Conservation (phyloP, 2,797 vertebrate genomes). For the Thalassophryne amazonica region DNA sequence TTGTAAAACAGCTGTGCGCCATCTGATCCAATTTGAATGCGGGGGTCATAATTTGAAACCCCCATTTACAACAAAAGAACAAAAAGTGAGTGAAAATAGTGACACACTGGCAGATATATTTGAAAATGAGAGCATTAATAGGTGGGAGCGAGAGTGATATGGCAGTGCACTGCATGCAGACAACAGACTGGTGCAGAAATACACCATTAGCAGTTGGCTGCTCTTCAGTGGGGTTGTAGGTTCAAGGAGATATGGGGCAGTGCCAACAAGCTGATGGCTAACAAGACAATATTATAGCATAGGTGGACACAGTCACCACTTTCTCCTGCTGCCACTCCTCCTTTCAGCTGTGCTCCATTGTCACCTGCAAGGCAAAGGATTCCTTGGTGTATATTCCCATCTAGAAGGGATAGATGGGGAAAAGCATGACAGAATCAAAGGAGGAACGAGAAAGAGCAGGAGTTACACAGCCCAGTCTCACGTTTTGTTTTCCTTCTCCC, state of each 20-base stretch:
- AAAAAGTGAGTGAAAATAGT: neutral
- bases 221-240: slow-evolving; percentile 66
- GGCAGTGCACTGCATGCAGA: slow-evolving; percentile 19
- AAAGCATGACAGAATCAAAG: slow-evolving; percentile 12
- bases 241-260: slow-evolving; percentile 67
- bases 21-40: neutral
- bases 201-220: slow-evolving; percentile 68
- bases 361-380: slow-evolving; percentile 43
- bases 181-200: slow-evolving; percentile 44
- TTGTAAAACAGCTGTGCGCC: neutral
- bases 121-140: slow-evolving; percentile 30
- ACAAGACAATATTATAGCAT: slow-evolving; percentile 76
- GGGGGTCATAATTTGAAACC: neutral
- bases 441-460: slow-evolving; percentile 7
- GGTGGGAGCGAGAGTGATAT: slow-evolving; percentile 19
- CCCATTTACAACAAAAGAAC: neutral
- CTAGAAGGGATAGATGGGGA: slow-evolving; percentile 21
- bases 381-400: slow-evolving; percentile 47
- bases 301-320: slow-evolving; percentile 68
- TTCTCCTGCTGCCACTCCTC: slow-evolving; percentile 47
- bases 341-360: slow-evolving; percentile 57
- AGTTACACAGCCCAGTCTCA: slow-evolving; percentile 18
- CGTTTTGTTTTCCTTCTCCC: too few species aligned
- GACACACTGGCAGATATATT: slow-evolving; percentile 7
- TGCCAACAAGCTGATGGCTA: slow-evolving; percentile 73